Evolutionary conservation across 2,113 vertebrate species (phyloP).

Genomic region (Hydrochoerus hydrochaeris): DNA sequence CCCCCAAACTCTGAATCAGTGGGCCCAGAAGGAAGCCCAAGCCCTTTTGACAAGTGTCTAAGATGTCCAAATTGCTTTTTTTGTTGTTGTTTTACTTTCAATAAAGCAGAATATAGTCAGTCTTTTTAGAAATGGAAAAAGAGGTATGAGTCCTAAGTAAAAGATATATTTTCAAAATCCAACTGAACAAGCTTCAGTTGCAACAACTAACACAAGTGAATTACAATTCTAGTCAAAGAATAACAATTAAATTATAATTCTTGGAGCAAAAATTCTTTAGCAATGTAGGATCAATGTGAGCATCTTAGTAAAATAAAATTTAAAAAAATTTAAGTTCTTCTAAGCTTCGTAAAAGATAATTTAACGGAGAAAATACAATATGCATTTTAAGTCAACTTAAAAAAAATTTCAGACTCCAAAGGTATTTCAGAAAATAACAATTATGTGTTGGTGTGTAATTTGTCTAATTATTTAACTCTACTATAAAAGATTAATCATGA

Average conservation of each 20-base stretch:
- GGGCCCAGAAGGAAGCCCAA: neutral
- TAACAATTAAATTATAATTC: constrained; percentile 2
- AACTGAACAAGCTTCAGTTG: neutral
- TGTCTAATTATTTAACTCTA: neutral
- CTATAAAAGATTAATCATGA: constrained; percentile 47
- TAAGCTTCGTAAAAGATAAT: neutral
- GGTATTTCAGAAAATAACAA: constrained; percentile 31
- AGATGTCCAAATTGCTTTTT: neutral
- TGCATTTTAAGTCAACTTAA: constrained; percentile 36
- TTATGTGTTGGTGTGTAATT: neutral
- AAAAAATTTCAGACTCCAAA: constrained; percentile 8
- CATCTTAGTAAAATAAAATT: neutral
- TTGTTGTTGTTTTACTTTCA: neutral
- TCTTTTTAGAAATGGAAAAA: neutral
- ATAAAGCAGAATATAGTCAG: neutral
- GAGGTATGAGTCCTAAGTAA: neutral
- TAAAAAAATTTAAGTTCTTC: neutral
- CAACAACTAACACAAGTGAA: constrained; percentile 21
- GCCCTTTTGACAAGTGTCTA: neutral
- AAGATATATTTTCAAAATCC: neutral
- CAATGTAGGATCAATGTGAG: constrained; percentile 6
- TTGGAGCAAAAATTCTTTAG: constrained; percentile 19
- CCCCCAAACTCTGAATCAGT: neutral
- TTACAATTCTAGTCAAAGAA: neutral
- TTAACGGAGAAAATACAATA: neutral